These are phyloP conservation scores for Halcyon malimbica DNA, from an alignment of 2,113 vertebrate genomes.

Conservation along the genomic window DNA sequence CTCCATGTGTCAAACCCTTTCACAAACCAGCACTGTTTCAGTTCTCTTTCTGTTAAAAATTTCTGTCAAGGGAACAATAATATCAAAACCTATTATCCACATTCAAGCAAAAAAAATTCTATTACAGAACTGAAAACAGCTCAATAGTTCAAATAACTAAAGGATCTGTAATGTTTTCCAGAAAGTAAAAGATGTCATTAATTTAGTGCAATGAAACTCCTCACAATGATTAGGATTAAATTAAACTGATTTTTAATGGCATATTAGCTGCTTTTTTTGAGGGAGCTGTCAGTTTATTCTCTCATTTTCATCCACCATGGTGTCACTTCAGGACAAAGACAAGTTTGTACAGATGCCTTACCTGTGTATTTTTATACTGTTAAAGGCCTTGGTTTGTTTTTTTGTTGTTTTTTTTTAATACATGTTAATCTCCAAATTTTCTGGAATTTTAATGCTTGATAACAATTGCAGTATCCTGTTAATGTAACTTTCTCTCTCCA, in stretches of 20 bases:
- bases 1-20: background rate
- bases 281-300: background rate
- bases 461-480: background rate
- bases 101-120: background rate
- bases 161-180: background rate
- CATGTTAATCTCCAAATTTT: background rate
- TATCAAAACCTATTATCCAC: background rate
- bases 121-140: background rate
- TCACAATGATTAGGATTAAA: background rate
- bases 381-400: background rate
- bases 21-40: background rate
- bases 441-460: background rate
- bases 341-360: background rate
- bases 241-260: background rate
- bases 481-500: background rate
- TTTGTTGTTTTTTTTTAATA: background rate
- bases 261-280: background rate
- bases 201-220: background rate
- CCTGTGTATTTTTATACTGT: background rate
- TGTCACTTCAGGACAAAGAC: background rate
- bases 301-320: background rate
- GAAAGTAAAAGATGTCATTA: background rate
- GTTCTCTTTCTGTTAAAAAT: background rate
- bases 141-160: background rate
- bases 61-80: slow-evolving; percentile 1